Evolutionary conservation across 2,797 vertebrate genomes (phyloP), one percentile per base, ranked within the genome.

Genomic region (Phoebastria nigripes): DNA sequence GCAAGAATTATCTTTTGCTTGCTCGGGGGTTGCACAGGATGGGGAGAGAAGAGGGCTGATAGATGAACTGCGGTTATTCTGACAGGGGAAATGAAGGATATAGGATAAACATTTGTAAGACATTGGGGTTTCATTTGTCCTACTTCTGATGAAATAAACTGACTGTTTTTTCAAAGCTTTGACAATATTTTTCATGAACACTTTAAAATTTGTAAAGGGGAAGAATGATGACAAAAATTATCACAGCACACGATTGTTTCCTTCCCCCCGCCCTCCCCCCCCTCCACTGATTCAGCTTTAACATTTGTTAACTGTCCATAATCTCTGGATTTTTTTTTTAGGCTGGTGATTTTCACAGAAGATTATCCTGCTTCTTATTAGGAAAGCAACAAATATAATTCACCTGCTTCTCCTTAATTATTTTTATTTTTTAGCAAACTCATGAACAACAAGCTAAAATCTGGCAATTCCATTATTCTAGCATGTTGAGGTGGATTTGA

Each of bases 201-300:
- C 11, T 69, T 87, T 58, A 76, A 71, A 66, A 72, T 56, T 58
- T 67, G 6, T 31, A 42, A 72, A 54, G 13, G 5, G 33, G 11
- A 87, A 92, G 16, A 85, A 56, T 11, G 29, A 37, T 22, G 26
- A 44, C 12, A 82, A 81, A 91, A 67, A n/a, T 41, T 20, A 70
- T 28, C 22, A 25, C 18, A 61, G 11, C 2, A 26, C 35, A 61
- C 2, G 61, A 3, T 9, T 56, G 0, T 35, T 67, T 84, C 14
- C 0, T 8, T 69, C 17, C 2, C 7, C 20, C 4, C 16, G 15
- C 6, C 42, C 42, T 20, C 10, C 1, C 2, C 11, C 4, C 5
- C 15, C 11, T 3, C 5, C 15, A 5, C 7, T 33, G 22, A 61
- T 74, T 67, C 3, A 62, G 13, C 24, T 89, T 93, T 79, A 56